A percentile compares a stretch with the other conserved stretches of the same genome.
These are phyloP conservation scores for Aphidius ervi DNA, from an alignment of 1,140 invertebrate genomes.

Conservation along the genomic window DNA sequence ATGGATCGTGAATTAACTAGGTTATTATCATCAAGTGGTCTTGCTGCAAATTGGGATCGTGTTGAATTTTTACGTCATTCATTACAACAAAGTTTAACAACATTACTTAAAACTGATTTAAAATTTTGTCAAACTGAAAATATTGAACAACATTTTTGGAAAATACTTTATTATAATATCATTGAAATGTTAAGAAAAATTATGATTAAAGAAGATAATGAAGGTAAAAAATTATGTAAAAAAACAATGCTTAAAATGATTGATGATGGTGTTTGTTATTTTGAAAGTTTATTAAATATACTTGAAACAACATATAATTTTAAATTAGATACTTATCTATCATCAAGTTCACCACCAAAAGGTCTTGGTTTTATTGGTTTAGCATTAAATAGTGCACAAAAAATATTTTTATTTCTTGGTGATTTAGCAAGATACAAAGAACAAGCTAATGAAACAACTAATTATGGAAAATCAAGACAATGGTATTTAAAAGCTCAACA, in stretches of 20 bases:
- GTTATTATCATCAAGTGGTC: conserved; percentile 51
- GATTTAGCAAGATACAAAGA: conserved; percentile 89
- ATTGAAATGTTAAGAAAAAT: conserved; percentile 77
- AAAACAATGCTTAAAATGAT: conserved; percentile 68
- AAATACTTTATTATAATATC: conserved; percentile 85
- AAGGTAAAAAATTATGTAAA: conserved; percentile 58
- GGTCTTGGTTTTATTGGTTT: conserved; percentile 67
- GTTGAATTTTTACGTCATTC: conserved; percentile 53
- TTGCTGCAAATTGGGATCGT: conserved; percentile 52
- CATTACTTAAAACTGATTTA: conserved; percentile 73
- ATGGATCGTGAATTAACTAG: conserved; percentile 58
- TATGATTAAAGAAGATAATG: conserved; percentile 54
- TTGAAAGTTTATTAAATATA: conserved; percentile 69
- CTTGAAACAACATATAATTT: conserved; percentile 74
- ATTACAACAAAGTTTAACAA: conserved; percentile 70
- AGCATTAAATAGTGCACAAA: conserved; percentile 79
- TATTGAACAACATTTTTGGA: conserved; percentile 89
- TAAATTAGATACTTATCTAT: conserved; percentile 60
- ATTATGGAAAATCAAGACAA: conserved; percentile 81
- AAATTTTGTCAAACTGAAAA: conserved; percentile 86
- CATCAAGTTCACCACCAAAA: conserved; percentile 55
- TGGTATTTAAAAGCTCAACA: conserved; percentile 92
- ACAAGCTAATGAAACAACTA: conserved; percentile 75
- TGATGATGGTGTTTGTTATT: conserved; percentile 76
- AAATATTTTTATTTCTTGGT: conserved; percentile 83